Base-by-base conservation (phyloP, 2,113 vertebrate genomes). In the Hypanus sabinus region DNA sequence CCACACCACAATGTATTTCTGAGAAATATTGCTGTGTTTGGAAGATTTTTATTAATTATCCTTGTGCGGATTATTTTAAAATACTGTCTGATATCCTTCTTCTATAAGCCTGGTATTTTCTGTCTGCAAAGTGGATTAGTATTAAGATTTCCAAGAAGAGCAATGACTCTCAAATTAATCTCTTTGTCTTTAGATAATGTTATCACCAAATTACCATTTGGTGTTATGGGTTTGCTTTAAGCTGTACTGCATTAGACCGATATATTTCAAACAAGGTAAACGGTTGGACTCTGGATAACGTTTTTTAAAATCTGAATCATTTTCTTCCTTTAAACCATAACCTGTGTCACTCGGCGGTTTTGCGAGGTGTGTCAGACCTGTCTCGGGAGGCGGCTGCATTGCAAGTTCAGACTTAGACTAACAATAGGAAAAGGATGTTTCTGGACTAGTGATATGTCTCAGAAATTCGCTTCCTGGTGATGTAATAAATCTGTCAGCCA, bases 361-460 rank as follows among this genome's bases (percentile, higher is more conserved):
- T 81, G 93, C 0, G 0, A 93, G 90, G 90, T 93, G 90, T 93
- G 90, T 68, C 90, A 73, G 90, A 73, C 33, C 60, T 65, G 87
- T 16, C 62, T 73, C 27, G 90, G 90, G 90, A 46, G 90, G 65
- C 2, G 90, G 33, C 68, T 93, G 90, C 8, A 46, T 46, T 71
- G 68, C 90, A 71, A 93, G 65, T 93, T 90, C 3, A 71, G 90
- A 93, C 68, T 93, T 93, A 18, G 36, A 0, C 60, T 46, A 36
- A 93, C 65, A 73, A 93, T 46, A 73, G 65, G 36, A 71, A 38
- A 68, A 71, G 36, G n/a, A 12, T 88, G 55, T 65, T 90, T 65
- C 20, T 33, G 57, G 57, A 16, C 0, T n/a, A 36, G 85, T 33
- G 60, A 90, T 30, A 33, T 90, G 16, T 20, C 60, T 68, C 60